Conservation (phyloP, 2,113 vertebrate species). For the Cyanoliseus patagonus region DNA sequence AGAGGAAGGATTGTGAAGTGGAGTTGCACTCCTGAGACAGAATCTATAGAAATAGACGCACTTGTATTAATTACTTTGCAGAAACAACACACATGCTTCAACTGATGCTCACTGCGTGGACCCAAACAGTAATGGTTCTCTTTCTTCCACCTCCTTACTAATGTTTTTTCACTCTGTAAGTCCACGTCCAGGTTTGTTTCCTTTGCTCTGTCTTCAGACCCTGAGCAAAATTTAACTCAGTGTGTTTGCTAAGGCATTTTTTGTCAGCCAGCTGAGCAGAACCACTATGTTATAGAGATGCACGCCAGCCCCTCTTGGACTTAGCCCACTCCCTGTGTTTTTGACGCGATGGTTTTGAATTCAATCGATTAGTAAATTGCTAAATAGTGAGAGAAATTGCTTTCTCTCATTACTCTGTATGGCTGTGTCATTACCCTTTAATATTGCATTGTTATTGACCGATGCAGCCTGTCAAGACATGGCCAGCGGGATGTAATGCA, state of each 20-base stretch:
- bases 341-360: conserved; percentile 38
- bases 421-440: conserved; percentile 66
- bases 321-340: conserved; percentile 7
- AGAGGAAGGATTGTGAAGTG: background rate
- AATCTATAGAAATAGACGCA: background rate
- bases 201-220: background rate
- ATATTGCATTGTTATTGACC: conserved; percentile 72
- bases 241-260: background rate
- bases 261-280: conserved; percentile 12
- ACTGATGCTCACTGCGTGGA: background rate
- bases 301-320: background rate
- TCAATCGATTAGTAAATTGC: conserved; percentile 63
- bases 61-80: background rate
- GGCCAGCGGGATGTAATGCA: conserved; percentile 30
- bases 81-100: background rate
- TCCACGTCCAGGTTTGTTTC: background rate
- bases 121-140: background rate
- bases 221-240: background rate
- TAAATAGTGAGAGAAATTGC: conserved; percentile 70
- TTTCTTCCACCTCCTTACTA: background rate
- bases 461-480: conserved; percentile 52
- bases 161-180: background rate
- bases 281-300: background rate
- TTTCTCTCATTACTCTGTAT: conserved; percentile 67
- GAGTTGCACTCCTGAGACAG: background rate